These are phyloP conservation scores for Nymphalis urticae DNA, from an alignment of 2,888 invertebrate species.

Conservation along the genomic window DNA sequence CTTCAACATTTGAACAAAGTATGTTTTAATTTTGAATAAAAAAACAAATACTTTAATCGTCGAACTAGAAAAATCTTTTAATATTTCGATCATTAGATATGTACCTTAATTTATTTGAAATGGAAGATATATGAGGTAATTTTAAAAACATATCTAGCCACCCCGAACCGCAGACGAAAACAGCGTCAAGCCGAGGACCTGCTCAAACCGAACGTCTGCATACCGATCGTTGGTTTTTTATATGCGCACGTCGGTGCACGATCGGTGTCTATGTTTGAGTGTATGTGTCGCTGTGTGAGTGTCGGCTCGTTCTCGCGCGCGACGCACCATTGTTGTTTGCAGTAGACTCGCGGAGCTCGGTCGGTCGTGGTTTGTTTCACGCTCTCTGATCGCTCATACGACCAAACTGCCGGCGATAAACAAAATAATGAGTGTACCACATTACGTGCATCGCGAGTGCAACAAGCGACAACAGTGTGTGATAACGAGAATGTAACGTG, in stretches of 20 bases:
- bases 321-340: conserved; percentile 73
- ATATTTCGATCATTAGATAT: not conserved
- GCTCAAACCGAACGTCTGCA: conserved; percentile 81
- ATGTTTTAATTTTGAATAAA: too few relatives aligned
- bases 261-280: conserved; percentile 52
- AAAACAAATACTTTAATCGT: too few relatives aligned
- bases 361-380: conserved; percentile 57
- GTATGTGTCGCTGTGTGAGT: conserved; percentile 57
- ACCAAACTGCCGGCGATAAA: conserved; percentile 72
- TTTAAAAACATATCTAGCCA: conserved; percentile 57
- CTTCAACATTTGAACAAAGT: too few relatives aligned
- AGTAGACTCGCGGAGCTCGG: conserved; percentile 71
- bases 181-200: conserved; percentile 81
- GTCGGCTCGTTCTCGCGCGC: conserved; percentile 68
- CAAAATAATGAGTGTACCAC: conserved; percentile 78
- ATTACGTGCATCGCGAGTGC: conserved; percentile 77
- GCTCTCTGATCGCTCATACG: conserved; percentile 56
- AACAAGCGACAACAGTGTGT: conserved; percentile 77
- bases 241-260: conserved; percentile 71
- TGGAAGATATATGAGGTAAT: conserved; percentile 47
- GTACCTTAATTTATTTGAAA: not conserved
- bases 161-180: conserved; percentile 80
- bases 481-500: conserved; percentile 77
- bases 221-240: conserved; percentile 82
- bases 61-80: not conserved